Evolutionary conservation across 2,797 vertebrate genomes (phyloP).

Genomic region (Anguilla megastoma): DNA sequence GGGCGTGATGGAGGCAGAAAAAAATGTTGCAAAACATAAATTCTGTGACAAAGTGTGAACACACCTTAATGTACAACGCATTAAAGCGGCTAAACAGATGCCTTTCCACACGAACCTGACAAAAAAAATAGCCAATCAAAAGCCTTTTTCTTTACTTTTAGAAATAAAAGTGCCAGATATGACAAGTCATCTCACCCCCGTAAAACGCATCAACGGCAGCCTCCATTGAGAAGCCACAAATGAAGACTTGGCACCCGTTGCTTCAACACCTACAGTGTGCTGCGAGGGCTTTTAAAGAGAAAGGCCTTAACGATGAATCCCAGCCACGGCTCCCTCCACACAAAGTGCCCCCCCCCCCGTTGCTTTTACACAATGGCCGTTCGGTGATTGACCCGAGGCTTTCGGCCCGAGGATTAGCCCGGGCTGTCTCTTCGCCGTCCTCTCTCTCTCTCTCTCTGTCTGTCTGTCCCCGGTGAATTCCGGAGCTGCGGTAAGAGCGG

Average conservation of each 20-base stretch:
- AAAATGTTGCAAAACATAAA: not conserved
- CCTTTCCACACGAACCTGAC: not conserved
- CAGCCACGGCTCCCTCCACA: not conserved
- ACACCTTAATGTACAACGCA: not conserved
- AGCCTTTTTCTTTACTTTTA: not conserved
- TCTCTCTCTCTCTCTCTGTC: not conserved
- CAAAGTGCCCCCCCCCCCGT: not conserved
- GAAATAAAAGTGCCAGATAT: not conserved
- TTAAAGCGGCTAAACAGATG: not conserved
- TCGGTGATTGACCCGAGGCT: not conserved
- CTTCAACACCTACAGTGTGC: not conserved
- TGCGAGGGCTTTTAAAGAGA: not conserved
- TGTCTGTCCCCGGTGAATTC: not conserved
- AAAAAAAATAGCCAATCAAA: not conserved
- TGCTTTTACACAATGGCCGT: not conserved
- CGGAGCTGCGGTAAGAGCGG: not conserved
- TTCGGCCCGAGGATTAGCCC: not conserved
- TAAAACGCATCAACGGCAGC: not conserved
- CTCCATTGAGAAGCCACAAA: not conserved
- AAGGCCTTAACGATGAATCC: not conserved
- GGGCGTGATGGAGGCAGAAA: not conserved
- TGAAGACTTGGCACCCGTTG: no score
- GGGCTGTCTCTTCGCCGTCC: not conserved
- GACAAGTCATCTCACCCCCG: not conserved
- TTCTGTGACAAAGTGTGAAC: not conserved